Base-by-base conservation (phyloP, 2,888 invertebrate genomes). In the Papilio elwesi region DNA sequence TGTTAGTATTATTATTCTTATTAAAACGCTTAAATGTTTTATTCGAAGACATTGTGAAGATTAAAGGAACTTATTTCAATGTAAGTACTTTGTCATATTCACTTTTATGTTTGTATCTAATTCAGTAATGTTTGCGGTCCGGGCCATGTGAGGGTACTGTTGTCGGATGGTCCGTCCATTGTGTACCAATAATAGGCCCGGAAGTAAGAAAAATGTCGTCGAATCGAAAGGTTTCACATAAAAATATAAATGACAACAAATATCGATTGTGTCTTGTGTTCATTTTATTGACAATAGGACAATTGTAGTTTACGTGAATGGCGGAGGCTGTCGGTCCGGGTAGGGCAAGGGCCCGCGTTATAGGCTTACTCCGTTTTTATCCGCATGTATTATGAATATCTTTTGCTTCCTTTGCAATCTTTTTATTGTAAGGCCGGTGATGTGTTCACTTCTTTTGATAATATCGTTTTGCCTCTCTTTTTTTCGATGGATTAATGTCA, bases 181-280 rank as follows among this genome's bases (percentile, higher is more conserved):
- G 86, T 86, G 71, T 63, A 69, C 63, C 68, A 62, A 88, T 85
- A 88, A 89, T 84, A 65, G 76, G 77, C 78, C 90, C 90, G 91
- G 91, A 91, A 87, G 90, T 90, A 85, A 83, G 82, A 82, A 82
- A 71, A 84, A 82, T 83, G 82, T 82, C 81, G 82, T 78, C 81
- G 13, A 81, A 84, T 84, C 83, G 79, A 76, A 79, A 80, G 83
- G 81, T 82, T 83, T 82, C 81, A 81, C 84, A 84, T 85, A 85
- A 87, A 85, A 85, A 85, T 80, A 90, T 85, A 89, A 87, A 90
- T 85, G 90, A 88, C 88, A 90, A 88, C 87, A 90, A 92, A 91
- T 89, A 90, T 81, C 83, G 82, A 84, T 86, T 89, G 84, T 83
- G 79, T 83, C 80, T 82, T 79, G 74, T 82, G 81, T 80, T 80